phyloP scores from a whole-genome alignment of 2,797 vertebrate genomes.

The Chanos chanos region DNA sequence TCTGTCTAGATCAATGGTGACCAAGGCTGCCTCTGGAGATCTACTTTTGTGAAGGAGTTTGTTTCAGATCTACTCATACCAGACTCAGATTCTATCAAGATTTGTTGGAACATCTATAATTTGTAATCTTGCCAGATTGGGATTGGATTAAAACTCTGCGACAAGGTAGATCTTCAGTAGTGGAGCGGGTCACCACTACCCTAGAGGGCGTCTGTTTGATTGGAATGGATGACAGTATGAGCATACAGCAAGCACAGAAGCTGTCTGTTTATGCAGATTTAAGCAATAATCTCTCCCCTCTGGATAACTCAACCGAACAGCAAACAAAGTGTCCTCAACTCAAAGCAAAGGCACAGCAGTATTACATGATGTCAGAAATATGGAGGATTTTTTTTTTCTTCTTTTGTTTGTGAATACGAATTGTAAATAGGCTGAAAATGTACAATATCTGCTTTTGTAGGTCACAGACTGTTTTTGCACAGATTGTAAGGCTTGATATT shows the following conservation, averaged over 20 bases:
- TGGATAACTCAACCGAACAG: conserved; percentile 72
- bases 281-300: conserved; percentile 88
- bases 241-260: too few relatives aligned
- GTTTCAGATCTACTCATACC: conserved; percentile 72
- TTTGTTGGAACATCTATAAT: too few relatives aligned
- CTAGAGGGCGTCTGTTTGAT: too few relatives aligned
- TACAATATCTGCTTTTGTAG: conserved; percentile 89
- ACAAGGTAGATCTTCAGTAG: too few relatives aligned
- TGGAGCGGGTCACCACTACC: too few relatives aligned
- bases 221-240: too few relatives aligned
- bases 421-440: conserved; percentile 91
- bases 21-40: conserved; percentile 55
- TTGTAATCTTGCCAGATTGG: too few relatives aligned
- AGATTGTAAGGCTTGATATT: conserved; percentile 85
- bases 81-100: too few relatives aligned
- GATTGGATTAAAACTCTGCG: too few relatives aligned
- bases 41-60: conserved; percentile 69
- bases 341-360: conserved; percentile 94
- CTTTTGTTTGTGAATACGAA: conserved; percentile 85
- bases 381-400: conserved; percentile 69
- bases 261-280: conserved; percentile 77
- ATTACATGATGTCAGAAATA: too few relatives aligned
- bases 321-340: too few relatives aligned
- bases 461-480: conserved; percentile 93
- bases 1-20: too few relatives aligned